Evolutionary conservation across 2,797 vertebrate genomes (phyloP).

Genomic region (Smutsia gigantea): DNA sequence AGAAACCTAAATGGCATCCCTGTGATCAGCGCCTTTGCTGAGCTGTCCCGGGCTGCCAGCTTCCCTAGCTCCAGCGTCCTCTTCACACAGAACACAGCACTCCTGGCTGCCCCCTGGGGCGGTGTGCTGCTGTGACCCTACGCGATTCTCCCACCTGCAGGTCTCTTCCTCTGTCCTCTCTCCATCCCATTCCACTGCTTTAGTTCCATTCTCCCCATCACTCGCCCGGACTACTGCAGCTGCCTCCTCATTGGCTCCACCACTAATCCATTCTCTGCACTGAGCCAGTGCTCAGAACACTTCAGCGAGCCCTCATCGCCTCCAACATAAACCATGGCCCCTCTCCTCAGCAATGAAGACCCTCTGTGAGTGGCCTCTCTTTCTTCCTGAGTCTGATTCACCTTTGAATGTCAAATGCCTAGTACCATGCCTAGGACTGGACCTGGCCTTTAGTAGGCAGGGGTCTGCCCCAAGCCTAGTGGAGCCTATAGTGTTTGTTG

Average conservation of each 20-base stretch:
- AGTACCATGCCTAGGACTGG: background rate
- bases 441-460: background rate
- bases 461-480: too few species aligned
- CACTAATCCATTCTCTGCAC: background rate
- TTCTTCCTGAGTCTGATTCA: background rate
- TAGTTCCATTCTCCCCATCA: background rate
- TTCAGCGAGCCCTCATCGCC: background rate
- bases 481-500: background rate
- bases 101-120: background rate
- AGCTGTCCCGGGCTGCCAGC: background rate
- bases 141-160: background rate
- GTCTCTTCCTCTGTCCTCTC: background rate
- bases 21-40: background rate
- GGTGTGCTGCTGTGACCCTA: background rate
- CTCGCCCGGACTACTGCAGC: background rate
- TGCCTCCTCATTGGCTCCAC: background rate
- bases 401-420: background rate
- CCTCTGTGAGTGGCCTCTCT: background rate
- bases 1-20: background rate
- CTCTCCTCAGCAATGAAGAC: background rate
- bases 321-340: background rate
- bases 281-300: background rate
- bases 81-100: background rate
- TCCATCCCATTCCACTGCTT: background rate
- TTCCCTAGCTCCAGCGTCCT: background rate